Conservation (phyloP, 2,888 invertebrate species). For the Orchestes rusci region DNA sequence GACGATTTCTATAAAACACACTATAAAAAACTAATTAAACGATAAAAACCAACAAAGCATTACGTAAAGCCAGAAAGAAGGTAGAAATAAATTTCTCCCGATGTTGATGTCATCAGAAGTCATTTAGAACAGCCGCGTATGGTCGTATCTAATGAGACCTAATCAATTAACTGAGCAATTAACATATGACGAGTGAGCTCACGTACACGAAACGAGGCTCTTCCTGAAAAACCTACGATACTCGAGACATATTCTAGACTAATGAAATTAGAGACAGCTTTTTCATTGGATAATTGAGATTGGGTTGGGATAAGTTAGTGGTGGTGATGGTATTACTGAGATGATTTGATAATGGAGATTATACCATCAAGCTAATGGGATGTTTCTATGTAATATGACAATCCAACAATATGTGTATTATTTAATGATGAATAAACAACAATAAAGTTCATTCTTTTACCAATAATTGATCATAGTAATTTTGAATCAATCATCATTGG, state of each 20-base stretch:
- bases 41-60: conserved; percentile 17
- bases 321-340: no score
- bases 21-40: conserved; percentile 17
- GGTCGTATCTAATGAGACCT: conserved; percentile 20
- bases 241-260: conserved; percentile 18
- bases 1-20: conserved; percentile 7
- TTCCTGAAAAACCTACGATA: conserved; percentile 22
- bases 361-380: no score
- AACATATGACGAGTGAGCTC: conserved; percentile 21
- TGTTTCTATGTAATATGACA: no score
- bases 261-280: conserved; percentile 20
- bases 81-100: conserved; percentile 19
- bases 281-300: no score
- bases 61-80: conserved; percentile 17
- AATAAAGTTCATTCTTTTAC: no score
- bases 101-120: conserved; percentile 18
- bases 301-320: no score
- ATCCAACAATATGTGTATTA: no score
- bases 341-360: no score
- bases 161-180: conserved; percentile 24
- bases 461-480: no score
- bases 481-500: no score
- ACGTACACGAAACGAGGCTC: conserved; percentile 18
- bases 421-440: no score
- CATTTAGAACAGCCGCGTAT: conserved; percentile 19